These are phyloP conservation scores for Ctenodactylus gundi DNA, from an alignment of 2,113 vertebrate species.

Conservation along the genomic window DNA sequence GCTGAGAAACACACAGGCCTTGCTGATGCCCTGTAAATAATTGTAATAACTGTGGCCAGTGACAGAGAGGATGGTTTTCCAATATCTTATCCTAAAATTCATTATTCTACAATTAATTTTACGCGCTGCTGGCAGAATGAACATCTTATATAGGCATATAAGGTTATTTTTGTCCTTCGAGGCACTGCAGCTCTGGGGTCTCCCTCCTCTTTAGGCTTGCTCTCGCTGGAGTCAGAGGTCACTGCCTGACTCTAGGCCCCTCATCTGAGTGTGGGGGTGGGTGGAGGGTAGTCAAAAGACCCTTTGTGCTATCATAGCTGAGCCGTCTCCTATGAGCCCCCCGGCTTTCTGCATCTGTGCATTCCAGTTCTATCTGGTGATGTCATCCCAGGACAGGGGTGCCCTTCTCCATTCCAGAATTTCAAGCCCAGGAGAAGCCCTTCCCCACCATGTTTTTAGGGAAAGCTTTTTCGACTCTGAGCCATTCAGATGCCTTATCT, in stretches of 20 bases:
- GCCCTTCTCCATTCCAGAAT: conserved; percentile 46
- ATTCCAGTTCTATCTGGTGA: conserved; percentile 77
- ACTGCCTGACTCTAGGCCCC: conserved; percentile 56
- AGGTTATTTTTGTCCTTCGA: neutral
- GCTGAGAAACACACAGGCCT: conserved; percentile 51
- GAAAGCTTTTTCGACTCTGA: conserved; percentile 33
- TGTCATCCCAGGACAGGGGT: conserved; percentile 77
- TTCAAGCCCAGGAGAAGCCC: neutral
- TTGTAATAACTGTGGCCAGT: conserved; percentile 63
- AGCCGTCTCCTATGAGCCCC: neutral
- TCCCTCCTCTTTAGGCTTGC: neutral
- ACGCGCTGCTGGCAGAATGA: neutral
- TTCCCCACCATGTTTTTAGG: neutral
- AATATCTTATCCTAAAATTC: conserved; percentile 71
- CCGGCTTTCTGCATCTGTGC: conserved; percentile 48
- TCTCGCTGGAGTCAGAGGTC: conserved; percentile 51
- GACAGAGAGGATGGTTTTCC: conserved; percentile 69
- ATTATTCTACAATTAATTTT: conserved; percentile 67
- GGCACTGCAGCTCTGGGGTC: conserved; percentile 3
- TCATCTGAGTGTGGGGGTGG: conserved; percentile 34
- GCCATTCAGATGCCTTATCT: conserved; percentile 37
- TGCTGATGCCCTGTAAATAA: conserved; percentile 55
- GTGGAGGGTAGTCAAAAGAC: conserved; percentile 74
- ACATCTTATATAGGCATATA: neutral
- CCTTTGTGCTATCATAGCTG: conserved; percentile 74